Evolutionary conservation across 2,888 invertebrate species (phyloP).

Genomic region (Taphrorychus bicolor): DNA sequence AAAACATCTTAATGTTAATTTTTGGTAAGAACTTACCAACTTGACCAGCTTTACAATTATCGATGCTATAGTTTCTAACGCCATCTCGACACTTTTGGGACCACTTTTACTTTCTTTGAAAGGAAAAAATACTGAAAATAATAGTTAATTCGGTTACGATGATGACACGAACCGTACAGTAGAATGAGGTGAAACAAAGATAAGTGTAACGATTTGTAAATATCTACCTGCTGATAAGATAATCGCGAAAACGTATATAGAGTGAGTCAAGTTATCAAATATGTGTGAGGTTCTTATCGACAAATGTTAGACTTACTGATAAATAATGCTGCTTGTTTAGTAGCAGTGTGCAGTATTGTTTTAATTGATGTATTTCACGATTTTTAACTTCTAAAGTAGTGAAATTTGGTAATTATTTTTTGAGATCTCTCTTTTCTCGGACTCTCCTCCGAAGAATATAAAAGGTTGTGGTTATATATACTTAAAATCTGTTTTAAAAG

Average conservation of each 20-base stretch:
- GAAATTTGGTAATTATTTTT: too few species aligned
- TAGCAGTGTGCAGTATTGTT: too few species aligned
- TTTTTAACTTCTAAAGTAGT: too few species aligned
- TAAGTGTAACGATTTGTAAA: slow-evolving; percentile 27
- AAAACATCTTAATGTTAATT: too few species aligned
- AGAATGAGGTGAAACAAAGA: slow-evolving; percentile 45
- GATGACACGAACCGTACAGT: slow-evolving; percentile 42
- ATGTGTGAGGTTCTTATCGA: too few species aligned
- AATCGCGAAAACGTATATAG: slow-evolving; percentile 2
- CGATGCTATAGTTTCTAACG: slow-evolving; percentile 20
- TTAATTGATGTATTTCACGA: too few species aligned
- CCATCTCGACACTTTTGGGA: slow-evolving; percentile 33
- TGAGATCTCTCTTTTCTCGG: too few species aligned
- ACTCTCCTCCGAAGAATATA: too few species aligned
- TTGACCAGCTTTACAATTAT: slow-evolving; percentile 33
- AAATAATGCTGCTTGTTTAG: too few species aligned
- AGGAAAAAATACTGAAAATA: slow-evolving; percentile 2
- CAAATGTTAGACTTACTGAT: too few species aligned
- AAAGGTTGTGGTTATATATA: too few species aligned
- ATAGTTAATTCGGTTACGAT: slow-evolving; percentile 11
- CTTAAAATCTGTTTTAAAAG: too few species aligned
- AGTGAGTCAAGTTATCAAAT: slow-evolving; percentile 12
- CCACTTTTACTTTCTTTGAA: neutral
- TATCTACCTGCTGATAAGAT: slow-evolving; percentile 31
- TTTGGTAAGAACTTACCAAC: slow-evolving; percentile 29